A percentile compares a stretch with the other conserved stretches of the same genome.
Evolutionary conservation across 2,888 invertebrate genomes (phyloP).

Genomic region (Punctoribates punctum): DNA sequence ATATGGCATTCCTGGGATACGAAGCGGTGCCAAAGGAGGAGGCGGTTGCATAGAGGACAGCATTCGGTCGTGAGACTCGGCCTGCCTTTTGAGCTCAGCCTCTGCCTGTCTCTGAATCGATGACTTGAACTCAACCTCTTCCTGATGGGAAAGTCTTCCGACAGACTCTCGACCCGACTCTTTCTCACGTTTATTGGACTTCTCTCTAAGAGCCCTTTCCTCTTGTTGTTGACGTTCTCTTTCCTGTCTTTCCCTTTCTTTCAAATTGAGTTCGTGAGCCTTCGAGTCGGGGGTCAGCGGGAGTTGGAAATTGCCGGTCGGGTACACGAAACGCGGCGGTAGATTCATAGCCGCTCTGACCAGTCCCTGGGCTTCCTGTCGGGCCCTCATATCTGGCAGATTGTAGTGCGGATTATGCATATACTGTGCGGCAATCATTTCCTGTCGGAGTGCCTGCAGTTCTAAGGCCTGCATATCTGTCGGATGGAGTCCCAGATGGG

Average conservation of each 20-base stretch:
- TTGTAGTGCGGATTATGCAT: slow-evolving; percentile 44
- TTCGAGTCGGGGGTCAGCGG: slow-evolving; percentile 7
- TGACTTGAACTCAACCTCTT: slow-evolving; percentile 36
- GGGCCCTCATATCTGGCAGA: slow-evolving; percentile 48
- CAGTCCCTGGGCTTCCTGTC: slow-evolving; percentile 46
- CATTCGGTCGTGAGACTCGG: slow-evolving; percentile 9
- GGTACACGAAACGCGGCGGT: slow-evolving; percentile 45
- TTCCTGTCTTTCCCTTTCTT: not conserved
- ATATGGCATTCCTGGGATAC: slow-evolving; percentile 45
- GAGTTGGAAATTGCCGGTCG: slow-evolving; percentile 27
- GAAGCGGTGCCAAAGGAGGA: slow-evolving; percentile 41
- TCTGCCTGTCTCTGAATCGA: slow-evolving; percentile 37
- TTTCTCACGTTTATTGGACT: not conserved
- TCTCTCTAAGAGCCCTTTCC: slow-evolving; percentile 10
- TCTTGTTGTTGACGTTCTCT: not conserved
- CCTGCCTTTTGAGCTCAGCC: slow-evolving; percentile 31
- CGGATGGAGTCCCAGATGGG: slow-evolving; percentile 47
- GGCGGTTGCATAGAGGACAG: slow-evolving; percentile 39
- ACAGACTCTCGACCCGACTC: slow-evolving; percentile 31
- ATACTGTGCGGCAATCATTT: slow-evolving; percentile 45
- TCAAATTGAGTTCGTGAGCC: not conserved
- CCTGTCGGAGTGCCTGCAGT: slow-evolving; percentile 48
- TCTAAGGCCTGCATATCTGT: slow-evolving; percentile 44
- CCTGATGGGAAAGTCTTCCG: slow-evolving; percentile 38
- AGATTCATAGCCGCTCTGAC: slow-evolving; percentile 46